Evolutionary conservation across 1,140 invertebrate genomes (phyloP).

Genomic region (Lepidostoma basale): DNA sequence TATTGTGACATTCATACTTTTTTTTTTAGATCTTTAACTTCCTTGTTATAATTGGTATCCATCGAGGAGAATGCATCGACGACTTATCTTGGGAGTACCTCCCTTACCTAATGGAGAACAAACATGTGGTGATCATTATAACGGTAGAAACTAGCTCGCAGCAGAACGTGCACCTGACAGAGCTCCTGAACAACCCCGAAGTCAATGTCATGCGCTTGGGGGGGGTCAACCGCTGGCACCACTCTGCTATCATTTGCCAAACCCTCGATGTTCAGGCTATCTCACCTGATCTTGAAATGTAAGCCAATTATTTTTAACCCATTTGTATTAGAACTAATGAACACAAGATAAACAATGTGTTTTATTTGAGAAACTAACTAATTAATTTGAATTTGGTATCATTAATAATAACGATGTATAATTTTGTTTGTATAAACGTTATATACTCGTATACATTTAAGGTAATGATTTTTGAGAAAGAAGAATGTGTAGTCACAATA

Average conservation of each 20-base stretch:
- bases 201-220: background rate
- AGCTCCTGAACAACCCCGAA: background rate
- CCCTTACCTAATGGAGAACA: background rate
- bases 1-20: too few relatives aligned
- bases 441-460: too few relatives aligned
- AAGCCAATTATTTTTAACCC: constrained; percentile 33
- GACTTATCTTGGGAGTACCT: background rate
- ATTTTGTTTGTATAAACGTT: too few relatives aligned
- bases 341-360: too few relatives aligned
- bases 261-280: constrained; percentile 65
- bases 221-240: constrained; percentile 58
- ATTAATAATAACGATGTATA: too few relatives aligned
- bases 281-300: constrained; percentile 67
- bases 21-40: background rate
- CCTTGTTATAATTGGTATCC: background rate
- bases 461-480: too few relatives aligned
- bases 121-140: background rate
- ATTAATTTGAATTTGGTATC: too few relatives aligned
- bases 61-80: constrained; percentile 11
- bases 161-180: background rate
- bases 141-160: background rate
- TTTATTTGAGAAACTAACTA: too few relatives aligned
- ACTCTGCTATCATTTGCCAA: constrained; percentile 66
- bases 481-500: too few relatives aligned
- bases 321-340: background rate